Evolutionary conservation across 2,113 vertebrate species (phyloP).

Genomic region (Hippocampus comes): DNA sequence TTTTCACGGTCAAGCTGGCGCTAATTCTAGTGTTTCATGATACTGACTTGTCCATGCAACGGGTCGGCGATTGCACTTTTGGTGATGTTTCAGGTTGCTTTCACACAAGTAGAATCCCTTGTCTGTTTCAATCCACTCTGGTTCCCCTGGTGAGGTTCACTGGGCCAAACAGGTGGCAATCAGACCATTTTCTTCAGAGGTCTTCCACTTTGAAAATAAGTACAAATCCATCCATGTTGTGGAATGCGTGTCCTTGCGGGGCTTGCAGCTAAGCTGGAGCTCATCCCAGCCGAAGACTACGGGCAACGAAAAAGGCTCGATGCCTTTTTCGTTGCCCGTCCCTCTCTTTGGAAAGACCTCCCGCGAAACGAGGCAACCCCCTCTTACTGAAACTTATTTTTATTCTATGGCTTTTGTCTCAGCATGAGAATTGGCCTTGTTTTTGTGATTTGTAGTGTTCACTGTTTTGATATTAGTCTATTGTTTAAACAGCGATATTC

Average conservation of each 20-base stretch:
- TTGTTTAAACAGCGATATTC: too few relatives aligned
- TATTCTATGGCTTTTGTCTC: too few relatives aligned
- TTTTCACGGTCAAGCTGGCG: constrained; percentile 41
- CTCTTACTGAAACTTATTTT: too few relatives aligned
- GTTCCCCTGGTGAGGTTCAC: neutral
- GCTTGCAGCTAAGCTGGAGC: neutral
- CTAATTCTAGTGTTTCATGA: constrained; percentile 44
- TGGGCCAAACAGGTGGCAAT: neutral
- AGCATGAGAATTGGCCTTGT: too few relatives aligned
- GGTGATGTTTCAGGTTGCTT: constrained; percentile 29
- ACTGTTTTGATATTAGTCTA: too few relatives aligned
- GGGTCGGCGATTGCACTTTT: constrained; percentile 44
- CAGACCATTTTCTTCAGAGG: neutral
- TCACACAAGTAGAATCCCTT: neutral
- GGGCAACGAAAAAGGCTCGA: too few relatives aligned
- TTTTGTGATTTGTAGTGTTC: too few relatives aligned
- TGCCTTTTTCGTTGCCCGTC: too few relatives aligned
- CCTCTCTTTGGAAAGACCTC: too few relatives aligned
- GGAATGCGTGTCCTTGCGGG: neutral
- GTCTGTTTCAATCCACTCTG: neutral
- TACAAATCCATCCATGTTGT: neutral
- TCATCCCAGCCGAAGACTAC: neutral
- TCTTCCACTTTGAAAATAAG: neutral
- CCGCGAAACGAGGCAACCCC: too few relatives aligned
- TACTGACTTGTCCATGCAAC: constrained; percentile 20